Evolutionary conservation across 2,113 vertebrate species (phyloP), one percentile per base, ranked within the genome.

Genomic region (Nycticorax nycticorax): DNA sequence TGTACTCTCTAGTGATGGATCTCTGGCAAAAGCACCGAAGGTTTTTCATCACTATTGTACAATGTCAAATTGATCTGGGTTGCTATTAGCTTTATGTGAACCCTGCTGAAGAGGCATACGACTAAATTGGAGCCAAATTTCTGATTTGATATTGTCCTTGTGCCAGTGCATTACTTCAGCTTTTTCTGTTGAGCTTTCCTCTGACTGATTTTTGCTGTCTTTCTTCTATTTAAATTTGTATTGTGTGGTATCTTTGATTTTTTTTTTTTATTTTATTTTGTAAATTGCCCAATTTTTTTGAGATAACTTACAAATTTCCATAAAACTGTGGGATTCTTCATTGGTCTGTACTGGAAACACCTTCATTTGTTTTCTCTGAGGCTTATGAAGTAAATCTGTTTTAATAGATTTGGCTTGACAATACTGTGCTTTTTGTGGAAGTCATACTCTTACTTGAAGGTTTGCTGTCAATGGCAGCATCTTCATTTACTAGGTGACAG

Each of bases 401-500:
- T 27, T 74, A 60, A 33, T 20, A 74, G 41, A 55, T 67, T 21
- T 23, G n/a, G 11, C 33, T 89, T 82, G 32, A 60, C n/a, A 52
- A 7, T 84, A 47, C 11, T 24, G 48, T 67, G 66, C 64, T 17
- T 83, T 96, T 96, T 94, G 68, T 50, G 47, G 82, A 95, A 92
- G n/a, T 87, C 50, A 19, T 53, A 81, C 52, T 94, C 8, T 50
- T 83, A 66, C 45, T 55, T 55, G 50, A 59, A 67, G 39, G 5
- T 67, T 89, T 84, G 75, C 19, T 60, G 15, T 85, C 92, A 92
- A 18, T 97, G 85, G 66, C 50, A 88, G 93, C 28, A 81, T 24
- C 39, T 93, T 97, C 47, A 52, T 87, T 95, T 95, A 85, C 62
- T 78, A 86, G 73, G 37, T 95, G 72, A 76, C 69, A 89, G 24